A percentile compares a stretch with the other conserved stretches of the same genome.
phyloP scores from a whole-genome alignment of 1,140 invertebrate genomes.

The Drosophila elegans region DNA sequence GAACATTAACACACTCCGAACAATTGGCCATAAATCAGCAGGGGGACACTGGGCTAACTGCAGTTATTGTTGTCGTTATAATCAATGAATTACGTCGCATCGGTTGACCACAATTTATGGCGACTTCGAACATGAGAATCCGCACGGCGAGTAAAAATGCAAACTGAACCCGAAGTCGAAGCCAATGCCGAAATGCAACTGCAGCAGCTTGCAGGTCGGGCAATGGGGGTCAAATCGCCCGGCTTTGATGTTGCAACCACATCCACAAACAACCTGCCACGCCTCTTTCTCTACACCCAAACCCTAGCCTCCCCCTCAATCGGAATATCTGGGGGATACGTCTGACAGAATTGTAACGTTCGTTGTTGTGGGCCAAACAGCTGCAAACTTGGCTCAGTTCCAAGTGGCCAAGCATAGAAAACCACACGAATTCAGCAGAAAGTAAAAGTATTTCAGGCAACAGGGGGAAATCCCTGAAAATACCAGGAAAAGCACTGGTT shows the following conservation, averaged over 20 bases:
- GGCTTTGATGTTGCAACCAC: constrained; percentile 68
- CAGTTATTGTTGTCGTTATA: constrained; percentile 82
- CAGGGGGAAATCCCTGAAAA: background rate
- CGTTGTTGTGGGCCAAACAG: constrained; percentile 61
- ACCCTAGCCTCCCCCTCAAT: constrained; percentile 19
- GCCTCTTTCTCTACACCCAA: background rate
- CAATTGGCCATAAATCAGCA: constrained; percentile 77
- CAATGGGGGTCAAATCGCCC: background rate
- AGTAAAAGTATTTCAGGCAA: constrained; percentile 37
- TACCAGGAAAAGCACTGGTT: background rate
- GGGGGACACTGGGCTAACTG: constrained; percentile 39
- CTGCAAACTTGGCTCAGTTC: constrained; percentile 65
- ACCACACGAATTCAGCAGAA: constrained; percentile 53
- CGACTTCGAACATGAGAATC: constrained; percentile 79
- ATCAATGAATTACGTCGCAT: constrained; percentile 82
- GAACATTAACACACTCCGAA: constrained; percentile 45
- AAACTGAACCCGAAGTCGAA: constrained; percentile 35
- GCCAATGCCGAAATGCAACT: constrained; percentile 36
- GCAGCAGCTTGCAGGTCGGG: constrained; percentile 15
- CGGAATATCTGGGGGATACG: constrained; percentile 59
- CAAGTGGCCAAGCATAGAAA: constrained; percentile 77
- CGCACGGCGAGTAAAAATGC: constrained; percentile 52
- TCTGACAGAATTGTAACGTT: constrained; percentile 73
- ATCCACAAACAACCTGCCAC: constrained; percentile 35
- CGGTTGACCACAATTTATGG: constrained; percentile 82